Evolutionary conservation across 2,888 invertebrate species (phyloP).

Genomic region (Rhynchonema sp.): DNA sequence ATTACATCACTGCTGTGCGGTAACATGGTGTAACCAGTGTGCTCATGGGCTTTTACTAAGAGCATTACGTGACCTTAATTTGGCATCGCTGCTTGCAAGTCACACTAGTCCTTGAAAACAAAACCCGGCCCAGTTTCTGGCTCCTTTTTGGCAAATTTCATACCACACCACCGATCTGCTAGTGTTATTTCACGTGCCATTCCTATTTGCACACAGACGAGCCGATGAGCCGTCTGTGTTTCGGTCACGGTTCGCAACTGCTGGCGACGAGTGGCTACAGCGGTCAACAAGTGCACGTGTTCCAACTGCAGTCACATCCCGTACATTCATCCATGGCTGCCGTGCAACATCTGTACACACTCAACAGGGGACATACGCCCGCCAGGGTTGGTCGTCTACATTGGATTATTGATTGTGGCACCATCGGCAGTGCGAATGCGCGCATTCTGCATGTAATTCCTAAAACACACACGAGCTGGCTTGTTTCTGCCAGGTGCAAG

Average conservation of each 20-base stretch:
- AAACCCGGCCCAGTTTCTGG: too few relatives aligned
- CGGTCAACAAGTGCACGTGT: conserved; percentile 52
- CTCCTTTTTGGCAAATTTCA: too few relatives aligned
- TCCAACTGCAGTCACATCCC: conserved; percentile 77
- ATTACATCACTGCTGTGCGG: too few relatives aligned
- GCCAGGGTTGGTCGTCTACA: conserved; percentile 48
- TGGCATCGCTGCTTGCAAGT: too few relatives aligned
- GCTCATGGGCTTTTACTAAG: too few relatives aligned
- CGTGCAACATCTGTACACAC: conserved; percentile 66
- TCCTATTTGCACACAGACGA: conserved; percentile 26
- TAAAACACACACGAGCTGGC: not conserved
- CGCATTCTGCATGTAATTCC: not conserved
- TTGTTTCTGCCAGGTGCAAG: conserved; percentile 41
- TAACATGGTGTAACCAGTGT: too few relatives aligned
- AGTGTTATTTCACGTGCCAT: too few relatives aligned
- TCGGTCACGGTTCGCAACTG: conserved; percentile 29
- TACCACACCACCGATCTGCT: too few relatives aligned
- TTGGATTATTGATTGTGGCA: not conserved
- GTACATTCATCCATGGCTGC: conserved; percentile 53
- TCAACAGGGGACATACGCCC: conserved; percentile 83
- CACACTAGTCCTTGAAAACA: too few relatives aligned
- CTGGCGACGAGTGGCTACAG: conserved; percentile 31
- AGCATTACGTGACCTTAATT: too few relatives aligned
- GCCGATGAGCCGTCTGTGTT: conserved; percentile 29
- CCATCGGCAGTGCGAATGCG: too few relatives aligned